Conservation (phyloP, 2,888 invertebrate genomes). For the Cataglyphis cursor region DNA sequence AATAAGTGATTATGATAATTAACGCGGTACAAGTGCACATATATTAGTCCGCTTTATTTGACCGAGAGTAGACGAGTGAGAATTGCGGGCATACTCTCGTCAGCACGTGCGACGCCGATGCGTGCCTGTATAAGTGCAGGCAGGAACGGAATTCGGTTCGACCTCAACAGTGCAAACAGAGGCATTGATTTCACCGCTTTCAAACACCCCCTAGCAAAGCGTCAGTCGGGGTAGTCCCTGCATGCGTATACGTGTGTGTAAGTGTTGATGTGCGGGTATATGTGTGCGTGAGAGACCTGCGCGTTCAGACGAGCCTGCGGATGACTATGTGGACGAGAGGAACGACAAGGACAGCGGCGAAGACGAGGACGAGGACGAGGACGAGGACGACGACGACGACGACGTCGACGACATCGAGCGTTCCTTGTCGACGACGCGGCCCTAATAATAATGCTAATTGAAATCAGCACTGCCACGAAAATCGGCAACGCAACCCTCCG, state of each 20-base stretch:
- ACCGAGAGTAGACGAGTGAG: constrained; percentile 15
- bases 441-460: constrained; percentile 85
- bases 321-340: constrained; percentile 42
- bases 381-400: constrained; percentile 57
- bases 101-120: constrained; percentile 63
- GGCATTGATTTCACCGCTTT: constrained; percentile 86
- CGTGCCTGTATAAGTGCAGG: constrained; percentile 57
- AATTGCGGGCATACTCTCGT: constrained; percentile 56
- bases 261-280: neutral
- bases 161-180: constrained; percentile 86
- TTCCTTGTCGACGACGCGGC: constrained; percentile 78
- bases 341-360: constrained; percentile 42
- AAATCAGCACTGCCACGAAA: constrained; percentile 79
- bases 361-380: constrained; percentile 58
- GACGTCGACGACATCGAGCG: constrained; percentile 63
- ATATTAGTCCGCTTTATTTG: constrained; percentile 39
- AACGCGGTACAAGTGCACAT: constrained; percentile 17
- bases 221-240: constrained; percentile 75
- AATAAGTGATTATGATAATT: constrained; percentile 50
- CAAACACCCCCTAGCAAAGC: constrained; percentile 83
- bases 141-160: constrained; percentile 83
- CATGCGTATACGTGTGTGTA: constrained; percentile 54
- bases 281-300: constrained; percentile 72
- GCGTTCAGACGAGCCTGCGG: constrained; percentile 71
- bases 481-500: constrained; percentile 70